These are phyloP conservation scores for Augiades crinisus DNA, from an alignment of 2,888 invertebrate genomes.

Conservation along the genomic window DNA sequence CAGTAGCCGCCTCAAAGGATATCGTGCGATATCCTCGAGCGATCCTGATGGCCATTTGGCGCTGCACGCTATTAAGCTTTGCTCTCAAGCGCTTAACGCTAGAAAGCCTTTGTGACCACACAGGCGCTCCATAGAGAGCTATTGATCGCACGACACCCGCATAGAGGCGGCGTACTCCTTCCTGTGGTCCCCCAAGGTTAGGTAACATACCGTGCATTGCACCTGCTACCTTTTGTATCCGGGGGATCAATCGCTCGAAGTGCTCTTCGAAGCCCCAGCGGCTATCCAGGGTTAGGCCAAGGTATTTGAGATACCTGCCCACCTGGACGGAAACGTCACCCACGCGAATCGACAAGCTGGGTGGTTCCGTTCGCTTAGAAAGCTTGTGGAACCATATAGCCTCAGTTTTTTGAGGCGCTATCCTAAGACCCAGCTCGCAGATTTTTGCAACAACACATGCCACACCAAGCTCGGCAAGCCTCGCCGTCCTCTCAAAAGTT, in stretches of 20 bases:
- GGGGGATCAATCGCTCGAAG: constrained; percentile 14
- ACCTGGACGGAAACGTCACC: constrained; percentile 5
- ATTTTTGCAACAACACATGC: constrained; percentile 22
- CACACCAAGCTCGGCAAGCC: constrained; percentile 21
- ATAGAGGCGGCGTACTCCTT: background rate
- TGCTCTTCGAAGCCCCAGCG: constrained; percentile 27
- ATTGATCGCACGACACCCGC: constrained; percentile 1
- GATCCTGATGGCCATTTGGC: background rate
- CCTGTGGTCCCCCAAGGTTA: constrained; percentile 3
- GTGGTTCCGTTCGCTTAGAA: constrained; percentile 7
- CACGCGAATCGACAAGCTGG: constrained; percentile 5
- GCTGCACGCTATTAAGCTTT: background rate
- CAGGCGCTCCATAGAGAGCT: constrained; percentile 11
- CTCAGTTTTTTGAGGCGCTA: constrained; percentile 28
- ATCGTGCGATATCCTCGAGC: background rate
- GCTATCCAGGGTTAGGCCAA: constrained; percentile 24
- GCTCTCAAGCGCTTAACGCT: background rate
- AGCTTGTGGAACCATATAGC: constrained; percentile 28
- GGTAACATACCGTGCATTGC: constrained; percentile 22
- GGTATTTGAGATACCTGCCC: constrained; percentile 11
- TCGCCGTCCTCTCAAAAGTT: constrained; percentile 1
- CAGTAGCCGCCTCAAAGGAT: constrained; percentile 9
- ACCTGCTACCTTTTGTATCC: constrained; percentile 11
- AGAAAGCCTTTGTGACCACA: constrained; percentile 1
- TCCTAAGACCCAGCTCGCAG: constrained; percentile 15